Percentiles rank a stretch among this genome's conserved stretches.
phyloP scores from a whole-genome alignment of 2,888 invertebrate species.

The Sinodicranocentrus sp. region DNA sequence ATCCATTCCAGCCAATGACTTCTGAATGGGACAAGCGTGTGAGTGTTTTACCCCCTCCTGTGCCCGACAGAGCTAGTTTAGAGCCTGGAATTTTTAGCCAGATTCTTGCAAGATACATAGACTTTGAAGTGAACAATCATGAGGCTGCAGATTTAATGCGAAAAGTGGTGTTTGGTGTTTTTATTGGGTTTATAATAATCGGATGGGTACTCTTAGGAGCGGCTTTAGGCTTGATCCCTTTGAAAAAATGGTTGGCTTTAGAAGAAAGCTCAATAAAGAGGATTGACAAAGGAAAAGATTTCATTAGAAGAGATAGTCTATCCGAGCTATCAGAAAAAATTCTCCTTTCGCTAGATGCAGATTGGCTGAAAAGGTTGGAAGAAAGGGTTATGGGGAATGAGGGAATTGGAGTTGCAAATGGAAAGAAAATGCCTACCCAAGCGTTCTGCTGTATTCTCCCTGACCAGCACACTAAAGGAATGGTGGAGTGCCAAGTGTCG shows the following conservation, averaged over 20 bases:
- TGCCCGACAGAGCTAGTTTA: constrained; percentile 1
- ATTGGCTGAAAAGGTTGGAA: constrained; percentile 72
- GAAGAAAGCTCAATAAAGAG: constrained; percentile 24
- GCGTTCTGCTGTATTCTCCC: constrained; percentile 75
- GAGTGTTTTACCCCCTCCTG: not conserved
- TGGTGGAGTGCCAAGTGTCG: constrained; percentile 72
- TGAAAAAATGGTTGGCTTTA: constrained; percentile 55
- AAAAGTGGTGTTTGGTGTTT: constrained; percentile 54
- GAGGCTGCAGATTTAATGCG: constrained; percentile 72
- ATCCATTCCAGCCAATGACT: constrained; percentile 69
- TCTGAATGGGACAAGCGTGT: constrained; percentile 74
- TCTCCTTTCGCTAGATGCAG: constrained; percentile 71
- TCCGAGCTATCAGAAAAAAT: constrained; percentile 70
- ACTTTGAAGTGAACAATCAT: constrained; percentile 75
- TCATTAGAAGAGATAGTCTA: constrained; percentile 47
- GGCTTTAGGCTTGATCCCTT: constrained; percentile 65
- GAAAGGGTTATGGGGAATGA: constrained; percentile 58
- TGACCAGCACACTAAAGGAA: constrained; percentile 66
- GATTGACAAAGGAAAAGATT: constrained; percentile 25
- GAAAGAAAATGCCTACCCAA: constrained; percentile 58
- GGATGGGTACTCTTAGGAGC: constrained; percentile 72
- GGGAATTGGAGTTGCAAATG: not conserved
- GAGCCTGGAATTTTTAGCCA: constrained; percentile 68
- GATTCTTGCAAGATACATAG: constrained; percentile 69
- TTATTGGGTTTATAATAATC: constrained; percentile 66